phyloP scores from a whole-genome alignment of 1,140 invertebrate species.

The Hylaeus volcanicus region DNA sequence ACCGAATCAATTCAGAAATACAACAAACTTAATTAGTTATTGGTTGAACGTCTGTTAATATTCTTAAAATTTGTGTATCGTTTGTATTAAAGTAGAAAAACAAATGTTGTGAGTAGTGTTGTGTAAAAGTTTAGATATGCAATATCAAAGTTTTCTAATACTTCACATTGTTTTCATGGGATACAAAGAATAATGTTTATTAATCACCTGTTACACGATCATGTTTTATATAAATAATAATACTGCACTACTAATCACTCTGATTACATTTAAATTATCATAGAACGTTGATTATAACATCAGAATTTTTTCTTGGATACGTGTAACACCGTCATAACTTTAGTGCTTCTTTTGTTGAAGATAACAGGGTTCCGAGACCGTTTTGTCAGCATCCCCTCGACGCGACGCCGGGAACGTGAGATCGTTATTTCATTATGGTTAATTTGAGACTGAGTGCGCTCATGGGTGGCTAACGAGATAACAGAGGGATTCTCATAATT shows the following conservation, averaged over 20 bases:
- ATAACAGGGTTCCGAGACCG: slow-evolving; percentile 57
- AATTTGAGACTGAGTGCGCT: slow-evolving; percentile 71
- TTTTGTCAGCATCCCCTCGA: slow-evolving; percentile 67
- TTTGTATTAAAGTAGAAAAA: too few species aligned
- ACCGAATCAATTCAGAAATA: too few species aligned
- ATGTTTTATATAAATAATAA: too few species aligned
- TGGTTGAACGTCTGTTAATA: too few species aligned
- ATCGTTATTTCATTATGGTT: slow-evolving; percentile 77
- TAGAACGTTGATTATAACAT: not conserved
- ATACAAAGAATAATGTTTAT: too few species aligned
- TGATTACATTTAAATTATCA: not conserved
- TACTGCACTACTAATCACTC: not conserved
- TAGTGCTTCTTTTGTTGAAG: slow-evolving; percentile 49
- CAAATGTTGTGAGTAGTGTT: too few species aligned
- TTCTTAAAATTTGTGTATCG: too few species aligned
- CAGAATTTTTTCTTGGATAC: not conserved
- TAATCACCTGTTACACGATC: too few species aligned
- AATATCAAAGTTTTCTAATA: too few species aligned
- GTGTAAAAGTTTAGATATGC: too few species aligned
- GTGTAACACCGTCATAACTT: slow-evolving; percentile 41
- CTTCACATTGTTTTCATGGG: too few species aligned
- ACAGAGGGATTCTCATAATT: slow-evolving; percentile 69
- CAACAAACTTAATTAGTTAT: too few species aligned
- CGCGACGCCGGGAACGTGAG: slow-evolving; percentile 65
- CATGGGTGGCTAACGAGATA: slow-evolving; percentile 63